Evolutionary conservation across 2,113 vertebrate genomes (phyloP).

Genomic region (Nothoprocta pentlandii): DNA sequence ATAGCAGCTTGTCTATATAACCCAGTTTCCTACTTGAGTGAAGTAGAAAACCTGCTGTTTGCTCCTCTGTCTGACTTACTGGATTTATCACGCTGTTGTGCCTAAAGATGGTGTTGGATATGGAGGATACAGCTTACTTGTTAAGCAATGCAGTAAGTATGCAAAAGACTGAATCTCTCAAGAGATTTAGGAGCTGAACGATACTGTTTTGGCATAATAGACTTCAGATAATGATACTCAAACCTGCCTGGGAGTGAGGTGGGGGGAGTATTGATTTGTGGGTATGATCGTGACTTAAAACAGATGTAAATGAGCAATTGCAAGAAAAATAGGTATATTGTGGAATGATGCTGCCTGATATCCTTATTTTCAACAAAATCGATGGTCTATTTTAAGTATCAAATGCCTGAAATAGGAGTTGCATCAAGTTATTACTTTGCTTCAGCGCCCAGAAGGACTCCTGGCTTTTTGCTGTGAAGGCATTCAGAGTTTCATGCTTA

Average conservation of each 20-base stretch:
- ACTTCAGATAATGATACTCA: fast-evolving
- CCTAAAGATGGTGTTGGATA: conserved; percentile 87
- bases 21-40: conserved; percentile 15
- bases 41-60: not conserved
- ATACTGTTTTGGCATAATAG: not conserved
- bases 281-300: not conserved
- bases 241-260: fast-evolving
- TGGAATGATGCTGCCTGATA: not conserved
- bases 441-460: not conserved
- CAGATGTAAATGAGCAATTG: not conserved
- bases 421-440: not conserved
- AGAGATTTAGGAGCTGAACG: not conserved
- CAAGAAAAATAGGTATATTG: not conserved
- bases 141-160: conserved; percentile 87
- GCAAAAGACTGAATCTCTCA: not conserved
- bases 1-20: conserved; percentile 84
- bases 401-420: not conserved
- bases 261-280: not conserved
- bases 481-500: not conserved
- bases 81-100: conserved; percentile 68
- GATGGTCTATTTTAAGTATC: fast-evolving
- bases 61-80: conserved; percentile 26
- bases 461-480: not conserved
- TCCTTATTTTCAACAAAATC: not conserved
- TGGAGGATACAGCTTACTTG: conserved; percentile 84